Conservation (phyloP, 2,113 vertebrate species). For the Chionomys nivalis region DNA sequence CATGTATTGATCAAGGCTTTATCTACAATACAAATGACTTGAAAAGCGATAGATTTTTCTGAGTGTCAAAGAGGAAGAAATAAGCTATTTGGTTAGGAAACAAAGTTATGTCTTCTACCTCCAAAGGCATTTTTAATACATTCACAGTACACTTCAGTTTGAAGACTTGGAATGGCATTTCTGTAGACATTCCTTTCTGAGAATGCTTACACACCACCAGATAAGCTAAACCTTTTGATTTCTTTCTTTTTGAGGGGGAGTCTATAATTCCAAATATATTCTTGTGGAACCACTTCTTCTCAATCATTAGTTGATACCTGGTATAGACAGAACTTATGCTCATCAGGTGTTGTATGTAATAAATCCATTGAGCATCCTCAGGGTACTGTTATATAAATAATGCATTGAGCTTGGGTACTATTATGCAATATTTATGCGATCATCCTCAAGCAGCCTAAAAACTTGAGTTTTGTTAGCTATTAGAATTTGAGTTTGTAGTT, state of each 20-base stretch:
- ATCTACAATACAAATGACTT: neutral
- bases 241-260: neutral
- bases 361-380: neutral
- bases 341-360: neutral
- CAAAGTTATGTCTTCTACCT: neutral
- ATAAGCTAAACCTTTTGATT: slow-evolving; percentile 19
- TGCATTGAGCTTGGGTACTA: neutral
- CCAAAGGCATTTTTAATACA: neutral
- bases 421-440: neutral
- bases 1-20: neutral
- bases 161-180: neutral
- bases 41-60: neutral
- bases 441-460: neutral
- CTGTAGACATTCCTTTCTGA: neutral
- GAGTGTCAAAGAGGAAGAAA: neutral
- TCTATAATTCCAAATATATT: neutral
- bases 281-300: neutral
- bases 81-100: slow-evolving; percentile 15
- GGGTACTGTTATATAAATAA: neutral
- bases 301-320: neutral
- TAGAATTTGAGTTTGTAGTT: neutral
- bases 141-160: neutral
- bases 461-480: neutral
- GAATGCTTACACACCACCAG: neutral
- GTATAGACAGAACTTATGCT: neutral